Evolutionary conservation across 2,888 invertebrate species (phyloP), one percentile per base, ranked within the genome.

Genomic region (Caenorhabditis macrosperma): DNA sequence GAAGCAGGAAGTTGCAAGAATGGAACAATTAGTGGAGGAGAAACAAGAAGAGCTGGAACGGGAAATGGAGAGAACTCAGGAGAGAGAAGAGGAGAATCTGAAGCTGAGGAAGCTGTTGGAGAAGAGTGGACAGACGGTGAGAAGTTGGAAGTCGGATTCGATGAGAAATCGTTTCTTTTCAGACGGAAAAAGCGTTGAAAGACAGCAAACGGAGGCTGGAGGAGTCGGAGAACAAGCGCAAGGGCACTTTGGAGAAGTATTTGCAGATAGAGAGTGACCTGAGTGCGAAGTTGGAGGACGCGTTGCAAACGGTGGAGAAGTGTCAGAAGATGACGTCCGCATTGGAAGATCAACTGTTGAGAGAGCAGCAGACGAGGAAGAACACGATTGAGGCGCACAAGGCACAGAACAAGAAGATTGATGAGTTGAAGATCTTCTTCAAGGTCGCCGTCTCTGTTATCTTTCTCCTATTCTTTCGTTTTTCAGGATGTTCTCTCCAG

Each of bases 151-250:
- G 10, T 24, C 22, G 6, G 20, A 64, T 12, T 41, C 28, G 22
- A 44, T 35, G 17, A 50, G 38, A 28, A 17, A 33, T n/a, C n/a
- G n/a, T 10, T 54, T 10, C 5, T 41, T 69, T 55, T 38, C 64
- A 82, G 82, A 82, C 80, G 22, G 82, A 81, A 28, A 82, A 81
- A 30, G 78, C 82, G 2, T 46, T 82, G 50, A 71, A 72, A 44
- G 82, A 82, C 48, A 78, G 80, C 35, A 82, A 81, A 46, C 26
- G 78, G n/a, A 50, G 82, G 28, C 38, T 82, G 52, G 82, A 82
- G 50, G 82, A 82, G 28, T 72, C 72, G 15, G 82, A 82, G 44
- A 81, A 69, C 48, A 81, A 78, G 46, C 24, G 78, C 12, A 79
- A 79, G 35, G 64, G 52, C 15, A 69, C 69, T 5, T 24, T 79